Evolutionary conservation across 1,140 invertebrate genomes (phyloP), one percentile per base, ranked within the genome.

Genomic region (Sitobion miscanthi): DNA sequence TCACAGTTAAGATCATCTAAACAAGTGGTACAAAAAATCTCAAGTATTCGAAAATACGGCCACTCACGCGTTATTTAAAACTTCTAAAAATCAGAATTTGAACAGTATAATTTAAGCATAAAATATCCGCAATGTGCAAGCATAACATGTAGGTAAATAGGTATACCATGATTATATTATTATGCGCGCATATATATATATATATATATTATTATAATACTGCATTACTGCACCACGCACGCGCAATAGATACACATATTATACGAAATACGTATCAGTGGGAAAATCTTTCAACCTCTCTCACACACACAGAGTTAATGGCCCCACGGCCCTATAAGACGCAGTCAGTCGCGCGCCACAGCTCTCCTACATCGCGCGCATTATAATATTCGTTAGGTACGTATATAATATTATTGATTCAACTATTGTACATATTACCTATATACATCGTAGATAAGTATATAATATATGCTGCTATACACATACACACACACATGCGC

Each of bases 241-340:
- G 47, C 23, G 47, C 30, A 17, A 88, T 52, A 69, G 4, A 30
- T 69, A 69, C 30, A 52, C 17, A 69, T 30, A 57, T 17, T 17
- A 52, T 69, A 69, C 30, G 14, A 69, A 69, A 14, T 69, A 25
- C 42, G 6, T 92, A 92, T 92, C 91, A 92, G 91, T 92, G 91
- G 69, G 91, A 92, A 92, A 92, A 92, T 92, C 91, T 92, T 92
- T 83, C 52, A 52, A 57, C 49, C 52, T 62, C 52, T 35, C 38
- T 8, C 25, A 8, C 20, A 42, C 35, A 5, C 20, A 42, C 57
- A 30, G 17, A 17, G 21, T 42, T 49, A 49, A 91, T n/a, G 90
- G 90, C 90, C 90, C 42, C 57, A 45, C 90, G 90, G 90, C 90
- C 62, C 42, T 23, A 49, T 30, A 87, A 38, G 11, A 25, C 8